Evolutionary conservation across 1,140 invertebrate genomes (phyloP), one percentile per base, ranked within the genome.

Genomic region (Platyscapa corneri): DNA sequence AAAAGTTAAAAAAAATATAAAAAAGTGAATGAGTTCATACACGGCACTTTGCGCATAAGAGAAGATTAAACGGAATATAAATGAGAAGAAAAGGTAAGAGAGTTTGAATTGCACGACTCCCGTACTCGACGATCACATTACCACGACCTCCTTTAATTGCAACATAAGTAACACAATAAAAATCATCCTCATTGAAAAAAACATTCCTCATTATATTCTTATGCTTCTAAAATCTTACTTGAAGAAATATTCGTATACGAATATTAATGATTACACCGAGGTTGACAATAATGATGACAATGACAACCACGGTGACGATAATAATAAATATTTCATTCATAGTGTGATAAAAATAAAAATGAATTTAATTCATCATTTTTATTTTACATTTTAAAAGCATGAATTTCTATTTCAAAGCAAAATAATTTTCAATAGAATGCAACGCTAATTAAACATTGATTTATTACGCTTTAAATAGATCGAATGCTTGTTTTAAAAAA

Each of bases 61-160:
- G 72, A 49, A 81, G 78, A 76, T 82, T 85, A 82, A 85, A 85
- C 56, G 49, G 56, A 85, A 81, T 85, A 82, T 76, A 76, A 81
- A 81, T 82, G 72, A 76, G 70, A 75, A 85, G 78, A 85, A 76
- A 79, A 65, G 30, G 53, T n/a, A 49, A 56, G 27, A 65, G 34
- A 64, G 20, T 30, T 12, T 37, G 27, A 79, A 78, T 84, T 70
- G 46, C 46, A 34, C 37, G 18, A 79, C 32, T 49, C 32, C 37
- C 34, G n/a, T 14, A 56, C 34, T 39, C n/a, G 65, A 60, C 10
- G 42, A 79, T 84, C 65, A 32, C 49, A 79, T 79, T 79, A 70
- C 27, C 64, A 74, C 32, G 39, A 56, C 20, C 23, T 84, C 56
- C 30, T 83, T 83, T 84, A 83, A 84, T 78, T 65, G 75, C 64